Conservation (phyloP, 1,140 invertebrate genomes). For the Maconellicoccus hirsutus region DNA sequence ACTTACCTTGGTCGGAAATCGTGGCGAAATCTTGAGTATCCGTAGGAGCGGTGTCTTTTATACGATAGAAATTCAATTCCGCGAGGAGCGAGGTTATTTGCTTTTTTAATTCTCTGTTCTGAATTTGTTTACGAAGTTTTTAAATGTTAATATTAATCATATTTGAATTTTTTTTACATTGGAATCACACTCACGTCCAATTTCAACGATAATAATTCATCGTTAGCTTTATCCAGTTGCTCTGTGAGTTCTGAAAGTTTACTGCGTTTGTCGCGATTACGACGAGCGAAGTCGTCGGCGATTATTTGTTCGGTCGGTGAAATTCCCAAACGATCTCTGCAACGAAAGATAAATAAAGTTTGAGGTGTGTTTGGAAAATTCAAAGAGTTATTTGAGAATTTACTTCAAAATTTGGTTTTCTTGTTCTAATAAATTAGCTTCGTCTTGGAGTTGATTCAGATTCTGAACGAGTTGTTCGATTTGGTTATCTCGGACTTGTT, state of each 20-base stretch:
- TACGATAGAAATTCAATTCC: constrained; percentile 27
- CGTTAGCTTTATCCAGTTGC: constrained; percentile 39
- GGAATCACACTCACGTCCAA: constrained; percentile 36
- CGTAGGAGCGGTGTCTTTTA: not conserved
- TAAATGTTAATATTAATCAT: no score
- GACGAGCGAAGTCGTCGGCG: not conserved
- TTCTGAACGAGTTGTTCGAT: constrained; percentile 49
- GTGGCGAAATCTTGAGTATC: not conserved
- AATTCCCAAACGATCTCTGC: not conserved
- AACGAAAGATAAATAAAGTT: not conserved
- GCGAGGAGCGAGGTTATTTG: constrained; percentile 30
- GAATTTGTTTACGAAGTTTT: not conserved
- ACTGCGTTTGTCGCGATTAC: not conserved
- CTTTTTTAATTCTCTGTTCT: constrained; percentile 32
- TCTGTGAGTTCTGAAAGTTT: not conserved
- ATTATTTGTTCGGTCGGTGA: not conserved
- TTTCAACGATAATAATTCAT: constrained; percentile 42
- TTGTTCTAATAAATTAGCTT: constrained; percentile 37
- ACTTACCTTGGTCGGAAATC: not conserved
- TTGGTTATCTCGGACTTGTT: constrained; percentile 46
- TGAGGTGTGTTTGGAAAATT: no score
- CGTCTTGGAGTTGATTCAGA: constrained; percentile 49
- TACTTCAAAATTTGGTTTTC: constrained; percentile 27
- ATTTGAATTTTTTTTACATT: no score
- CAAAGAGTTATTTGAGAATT: not conserved